Conservation (phyloP, 2,888 invertebrate genomes). For the Sialis lutaria region DNA sequence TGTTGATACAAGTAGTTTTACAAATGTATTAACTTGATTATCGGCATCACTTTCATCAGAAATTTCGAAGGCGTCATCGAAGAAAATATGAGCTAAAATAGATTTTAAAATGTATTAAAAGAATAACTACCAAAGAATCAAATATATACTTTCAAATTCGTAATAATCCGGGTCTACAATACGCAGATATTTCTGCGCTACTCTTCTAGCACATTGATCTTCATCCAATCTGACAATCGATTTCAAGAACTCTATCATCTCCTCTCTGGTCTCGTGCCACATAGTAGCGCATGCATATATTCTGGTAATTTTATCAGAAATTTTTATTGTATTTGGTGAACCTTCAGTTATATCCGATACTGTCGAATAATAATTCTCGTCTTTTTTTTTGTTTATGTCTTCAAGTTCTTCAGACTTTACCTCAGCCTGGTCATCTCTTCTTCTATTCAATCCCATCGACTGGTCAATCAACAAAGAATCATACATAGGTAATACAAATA, state of each 20-base stretch:
- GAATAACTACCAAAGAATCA: too few species aligned
- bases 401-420: slow-evolving; percentile 84
- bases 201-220: slow-evolving; percentile 88
- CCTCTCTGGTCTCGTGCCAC: slow-evolving; percentile 99
- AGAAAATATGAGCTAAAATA: slow-evolving; percentile 82
- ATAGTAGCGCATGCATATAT: slow-evolving; percentile 96
- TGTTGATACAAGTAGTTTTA: slow-evolving; percentile 77
- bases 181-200: slow-evolving; percentile 85
- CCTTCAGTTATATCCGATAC: slow-evolving; percentile 86
- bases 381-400: slow-evolving; percentile 82
- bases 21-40: slow-evolving; percentile 88
- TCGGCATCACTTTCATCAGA: slow-evolving; percentile 84
- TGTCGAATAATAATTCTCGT: slow-evolving; percentile 85
- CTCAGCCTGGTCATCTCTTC: slow-evolving; percentile 79
- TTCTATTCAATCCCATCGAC: slow-evolving; percentile 81
- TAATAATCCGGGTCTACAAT: slow-evolving; percentile 95
- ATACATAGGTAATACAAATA: slow-evolving; percentile 91
- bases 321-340: slow-evolving; percentile 59
- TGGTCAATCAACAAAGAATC: slow-evolving; percentile 83
- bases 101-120: too few species aligned
- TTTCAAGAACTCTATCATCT: slow-evolving; percentile 97
- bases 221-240: slow-evolving; percentile 88
- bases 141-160: slow-evolving; percentile 70
- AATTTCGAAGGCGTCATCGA: slow-evolving; percentile 95
- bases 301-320: slow-evolving; percentile 75